phyloP scores from a whole-genome alignment of 2,113 vertebrate genomes.

The Rhinopomastus cyanomelas region DNA sequence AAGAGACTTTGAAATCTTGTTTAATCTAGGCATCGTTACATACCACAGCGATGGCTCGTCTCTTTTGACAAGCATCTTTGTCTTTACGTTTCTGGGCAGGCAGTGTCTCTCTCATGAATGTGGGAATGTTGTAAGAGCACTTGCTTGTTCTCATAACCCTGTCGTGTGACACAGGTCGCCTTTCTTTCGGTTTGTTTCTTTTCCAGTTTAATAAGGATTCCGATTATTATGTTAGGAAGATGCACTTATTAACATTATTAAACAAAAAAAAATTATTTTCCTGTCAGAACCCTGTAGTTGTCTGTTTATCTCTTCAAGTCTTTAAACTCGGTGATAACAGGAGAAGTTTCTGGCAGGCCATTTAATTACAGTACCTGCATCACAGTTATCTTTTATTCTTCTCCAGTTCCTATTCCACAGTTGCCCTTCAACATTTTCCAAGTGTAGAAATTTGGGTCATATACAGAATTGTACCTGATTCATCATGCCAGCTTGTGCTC shows the following conservation, averaged over 20 bases:
- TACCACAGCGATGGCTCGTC: neutral
- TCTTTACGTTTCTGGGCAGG: neutral
- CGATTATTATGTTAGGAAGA: neutral
- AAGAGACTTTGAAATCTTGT: neutral
- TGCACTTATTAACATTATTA: neutral
- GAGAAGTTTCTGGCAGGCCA: neutral
- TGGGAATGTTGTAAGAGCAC: neutral
- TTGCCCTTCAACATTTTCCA: neutral
- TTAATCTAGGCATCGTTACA: neutral
- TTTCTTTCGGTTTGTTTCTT: neutral
- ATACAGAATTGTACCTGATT: neutral
- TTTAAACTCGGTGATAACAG: neutral
- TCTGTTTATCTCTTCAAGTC: neutral
- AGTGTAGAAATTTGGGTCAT: neutral
- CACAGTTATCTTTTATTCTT: neutral
- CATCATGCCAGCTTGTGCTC: neutral
- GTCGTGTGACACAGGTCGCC: neutral
- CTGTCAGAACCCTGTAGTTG: neutral
- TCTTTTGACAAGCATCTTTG: neutral
- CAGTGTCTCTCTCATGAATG: neutral
- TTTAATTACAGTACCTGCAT: neutral
- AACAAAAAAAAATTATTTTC: neutral
- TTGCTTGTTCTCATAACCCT: neutral
- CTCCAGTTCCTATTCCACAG: neutral
- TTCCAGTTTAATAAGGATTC: neutral